Conservation (phyloP, 2,797 vertebrate genomes). For the Pagetopsis macropterus region DNA sequence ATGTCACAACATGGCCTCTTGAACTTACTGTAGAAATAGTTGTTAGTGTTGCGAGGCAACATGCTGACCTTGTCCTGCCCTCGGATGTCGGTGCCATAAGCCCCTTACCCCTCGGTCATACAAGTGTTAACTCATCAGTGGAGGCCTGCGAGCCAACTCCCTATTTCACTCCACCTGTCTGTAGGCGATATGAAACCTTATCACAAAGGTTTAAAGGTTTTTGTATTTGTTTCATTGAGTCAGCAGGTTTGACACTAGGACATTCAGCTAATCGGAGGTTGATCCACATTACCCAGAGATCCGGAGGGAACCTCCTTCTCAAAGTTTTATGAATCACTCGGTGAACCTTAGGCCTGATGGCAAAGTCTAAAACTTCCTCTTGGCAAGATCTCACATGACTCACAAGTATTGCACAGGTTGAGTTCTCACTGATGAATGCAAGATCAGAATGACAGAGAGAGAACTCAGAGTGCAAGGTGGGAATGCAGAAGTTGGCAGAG, state of each 20-base stretch:
- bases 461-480: conserved; percentile 2
- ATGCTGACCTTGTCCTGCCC: conserved; percentile 64
- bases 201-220: conserved; percentile 57
- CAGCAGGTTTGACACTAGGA: conserved; percentile 8
- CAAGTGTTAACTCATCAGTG: conserved; percentile 45
- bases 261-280: background rate
- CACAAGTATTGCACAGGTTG: conserved; percentile 12
- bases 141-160: conserved; percentile 1
- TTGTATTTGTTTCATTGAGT: conserved; percentile 43
- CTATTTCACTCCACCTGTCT: background rate
- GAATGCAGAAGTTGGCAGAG: background rate
- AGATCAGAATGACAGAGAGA: background rate
- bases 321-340: conserved; percentile 22
- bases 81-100: conserved; percentile 14
- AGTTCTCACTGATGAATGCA: background rate
- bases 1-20: conserved; percentile 16
- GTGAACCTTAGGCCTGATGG: background rate
- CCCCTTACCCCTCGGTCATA: conserved; percentile 20
- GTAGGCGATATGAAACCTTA: conserved; percentile 26
- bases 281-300: background rate
- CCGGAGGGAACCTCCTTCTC: conserved; percentile 4
- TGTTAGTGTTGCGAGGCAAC: conserved; percentile 56
- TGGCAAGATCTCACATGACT: conserved; percentile 24
- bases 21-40: conserved; percentile 21
- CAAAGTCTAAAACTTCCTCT: background rate